phyloP scores from a whole-genome alignment of 2,888 invertebrate species.

The Cantharis rustica region DNA sequence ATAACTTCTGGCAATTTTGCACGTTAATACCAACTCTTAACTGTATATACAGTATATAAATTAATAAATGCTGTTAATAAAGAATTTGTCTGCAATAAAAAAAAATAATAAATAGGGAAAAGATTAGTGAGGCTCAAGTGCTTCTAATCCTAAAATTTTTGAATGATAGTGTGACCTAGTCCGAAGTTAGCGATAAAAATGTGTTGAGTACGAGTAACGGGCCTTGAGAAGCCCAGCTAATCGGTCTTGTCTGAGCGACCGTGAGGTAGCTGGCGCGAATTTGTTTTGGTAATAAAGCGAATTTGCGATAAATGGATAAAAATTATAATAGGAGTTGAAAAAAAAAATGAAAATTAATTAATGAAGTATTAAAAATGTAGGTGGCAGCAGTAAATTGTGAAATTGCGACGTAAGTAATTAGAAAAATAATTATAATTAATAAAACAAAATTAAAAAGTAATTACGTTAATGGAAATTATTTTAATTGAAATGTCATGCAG shows the following conservation, averaged over 20 bases:
- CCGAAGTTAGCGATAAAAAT: too few relatives aligned
- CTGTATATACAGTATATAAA: too few relatives aligned
- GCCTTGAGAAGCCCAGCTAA: neutral
- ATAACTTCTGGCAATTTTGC: too few relatives aligned
- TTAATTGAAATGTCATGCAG: slow-evolving; percentile 17
- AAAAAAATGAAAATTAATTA: neutral
- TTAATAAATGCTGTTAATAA: too few relatives aligned
- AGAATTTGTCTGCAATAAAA: too few relatives aligned
- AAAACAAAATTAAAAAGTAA: slow-evolving; percentile 21
- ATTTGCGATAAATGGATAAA: neutral
- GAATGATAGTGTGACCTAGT: too few relatives aligned
- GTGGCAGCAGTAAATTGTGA: neutral
- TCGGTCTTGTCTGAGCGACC: neutral
- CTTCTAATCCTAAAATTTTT: too few relatives aligned
- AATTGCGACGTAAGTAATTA: neutral
- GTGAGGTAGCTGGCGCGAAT: neutral
- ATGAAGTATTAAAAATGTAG: neutral
- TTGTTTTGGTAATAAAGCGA: neutral
- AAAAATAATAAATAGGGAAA: too few relatives aligned
- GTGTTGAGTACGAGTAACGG: neutral
- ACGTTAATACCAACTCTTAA: too few relatives aligned
- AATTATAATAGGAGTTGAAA: neutral
- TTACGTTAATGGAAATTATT: slow-evolving; percentile 17
- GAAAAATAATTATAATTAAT: neutral
- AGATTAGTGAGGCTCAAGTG: too few relatives aligned